Evolutionary conservation across 30 jellyfish, hydroid and myxozoan species (phyloP), one percentile per base, ranked within the genome.

Genomic region (Mastigias papua): DNA sequence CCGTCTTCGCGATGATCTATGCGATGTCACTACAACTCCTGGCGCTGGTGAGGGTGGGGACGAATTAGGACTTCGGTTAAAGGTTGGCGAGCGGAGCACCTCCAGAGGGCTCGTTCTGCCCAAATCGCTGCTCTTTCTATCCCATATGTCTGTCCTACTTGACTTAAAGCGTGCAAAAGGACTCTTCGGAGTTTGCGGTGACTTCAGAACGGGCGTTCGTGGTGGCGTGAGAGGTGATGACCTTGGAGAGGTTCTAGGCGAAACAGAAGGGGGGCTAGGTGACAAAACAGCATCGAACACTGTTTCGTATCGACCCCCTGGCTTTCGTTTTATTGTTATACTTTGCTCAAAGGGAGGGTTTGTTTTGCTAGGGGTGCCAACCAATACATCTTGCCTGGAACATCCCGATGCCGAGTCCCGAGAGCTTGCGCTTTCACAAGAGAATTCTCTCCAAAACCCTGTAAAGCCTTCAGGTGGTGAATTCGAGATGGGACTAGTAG

Each of bases 11-110:
- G 95, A 91, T 75, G 91, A 69, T 77, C 97, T 57, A 61, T 78
- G 92, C 0, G 97, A 91, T 34, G 97, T 91, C 25, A 91, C 92
- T 6, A 91, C 95, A 11, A 91, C 97, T 21, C 95, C 95, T 29
- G 97, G 97, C 16, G 97, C 89, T n/a, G 95, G 95, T 29, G 95
- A 80, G 1, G 97, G 90, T 20, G 96, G 96, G 34, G 96, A 87
- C 22, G 96, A 87, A 76, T 87, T 87, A 22, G 96, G 90, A 50
- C 90, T 76, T 8, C 96, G 80, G 30, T 61, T 57, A 34, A 87
- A 66, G 1, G 86, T 76, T 4, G 90, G 96, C 1, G 96, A 78
- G 32, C 96, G 90, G 3, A 76, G 86, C 31, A 57, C 96, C 17
- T 87, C 96, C 19, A 87, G 34, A 46, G 96, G 96, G 42, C 86